Percentiles rank a stretch among this genome's conserved stretches.
Evolutionary conservation across 2,113 vertebrate genomes (phyloP).

Genomic region (Ophiodon elongatus): DNA sequence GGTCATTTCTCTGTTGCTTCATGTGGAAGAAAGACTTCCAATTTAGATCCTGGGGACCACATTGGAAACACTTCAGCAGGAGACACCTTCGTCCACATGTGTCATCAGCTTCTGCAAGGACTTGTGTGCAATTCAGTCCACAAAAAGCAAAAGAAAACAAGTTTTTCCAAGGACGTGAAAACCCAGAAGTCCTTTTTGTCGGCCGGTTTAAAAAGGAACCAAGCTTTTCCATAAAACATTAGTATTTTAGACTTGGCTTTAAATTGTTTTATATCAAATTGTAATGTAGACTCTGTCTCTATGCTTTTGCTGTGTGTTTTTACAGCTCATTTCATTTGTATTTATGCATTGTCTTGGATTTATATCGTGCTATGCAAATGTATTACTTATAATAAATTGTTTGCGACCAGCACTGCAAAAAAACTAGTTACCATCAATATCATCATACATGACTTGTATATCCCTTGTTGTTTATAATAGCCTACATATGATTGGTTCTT

Average conservation of each 20-base stretch:
- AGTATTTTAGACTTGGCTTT: neutral
- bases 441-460: neutral
- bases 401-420: neutral
- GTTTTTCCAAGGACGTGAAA: neutral
- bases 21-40: neutral
- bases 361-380: neutral
- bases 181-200: neutral
- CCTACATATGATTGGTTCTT: neutral
- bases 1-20: constrained; percentile 1
- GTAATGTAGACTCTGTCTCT: neutral
- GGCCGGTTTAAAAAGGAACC: neutral
- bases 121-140: neutral
- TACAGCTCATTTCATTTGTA: neutral
- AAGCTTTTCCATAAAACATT: neutral
- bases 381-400: neutral
- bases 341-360: neutral
- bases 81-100: neutral
- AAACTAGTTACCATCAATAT: neutral
- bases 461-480: neutral
- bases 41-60: neutral
- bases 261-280: neutral
- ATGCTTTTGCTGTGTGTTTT: neutral
- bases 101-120: neutral
- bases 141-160: neutral
- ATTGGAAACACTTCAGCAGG: neutral